Base-by-base conservation (phyloP, 1,140 invertebrate genomes). In the Diprion similis region DNA sequence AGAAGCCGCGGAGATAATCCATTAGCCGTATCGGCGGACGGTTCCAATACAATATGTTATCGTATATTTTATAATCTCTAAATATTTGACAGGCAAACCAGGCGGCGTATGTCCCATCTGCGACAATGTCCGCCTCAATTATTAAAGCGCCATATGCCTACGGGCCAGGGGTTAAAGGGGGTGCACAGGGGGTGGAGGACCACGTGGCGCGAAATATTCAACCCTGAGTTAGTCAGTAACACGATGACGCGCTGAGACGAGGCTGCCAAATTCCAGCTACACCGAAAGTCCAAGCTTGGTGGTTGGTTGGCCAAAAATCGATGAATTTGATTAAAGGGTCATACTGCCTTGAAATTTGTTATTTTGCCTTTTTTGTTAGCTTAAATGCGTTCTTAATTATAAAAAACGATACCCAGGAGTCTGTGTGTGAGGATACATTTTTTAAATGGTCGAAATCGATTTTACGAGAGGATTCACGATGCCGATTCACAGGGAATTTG, bases 131-230 rank as follows among this genome's bases (percentile, higher is more conserved):
- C 76, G 76, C 77, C 79, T 83, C 78, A 82, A 83, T 83, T 82
- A 83, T 82, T 83, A 82, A 83, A 82, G 79, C 79, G 74, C 81
- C 81, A 83, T 81, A 83, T 83, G 81, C 79, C 74, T 75, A 66
- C 77, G 73, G 15, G 45, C 46, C 48, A 64, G 47, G n/a, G 51
- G 24, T 47, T n/a, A 15, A 17, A 19, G 18, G 24, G 66, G 51
- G 46, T 67, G 51, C 24, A 71, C 46, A 74, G 47, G 65, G 47
- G 48, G 51, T 19, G 67, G 24, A 15, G 46, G 18, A 17, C n/a
- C 19, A 17, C 19, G 18, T 18, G 66, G 51, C 66, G 19, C 37
- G 18, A 19, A 68, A 11, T 18, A 18, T 18, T 17, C 51, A 19
- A 19, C 66, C 37, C 18, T 68, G 66, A 68, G 37, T 7, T 45